These are phyloP conservation scores for Melinopterus prodromus DNA, from an alignment of 2,888 invertebrate species.

Conservation along the genomic window DNA sequence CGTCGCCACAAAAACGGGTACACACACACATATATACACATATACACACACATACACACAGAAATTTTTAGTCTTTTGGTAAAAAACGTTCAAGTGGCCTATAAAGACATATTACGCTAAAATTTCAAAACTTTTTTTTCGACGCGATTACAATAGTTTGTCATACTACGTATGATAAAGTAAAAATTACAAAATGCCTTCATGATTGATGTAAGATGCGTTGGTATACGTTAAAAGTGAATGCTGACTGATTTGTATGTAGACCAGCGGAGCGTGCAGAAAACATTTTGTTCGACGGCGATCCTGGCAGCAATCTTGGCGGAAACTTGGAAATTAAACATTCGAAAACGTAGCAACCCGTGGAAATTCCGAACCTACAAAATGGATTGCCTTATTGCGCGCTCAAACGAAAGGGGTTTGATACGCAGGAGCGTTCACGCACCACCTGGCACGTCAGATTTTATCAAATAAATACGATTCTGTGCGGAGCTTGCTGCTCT, in stretches of 20 bases:
- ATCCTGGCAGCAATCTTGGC: not conserved
- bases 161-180: too few relatives aligned
- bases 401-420: slow-evolving; percentile 48
- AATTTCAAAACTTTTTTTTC: too few relatives aligned
- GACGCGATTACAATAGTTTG: too few relatives aligned
- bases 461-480: slow-evolving; percentile 44
- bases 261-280: not conserved
- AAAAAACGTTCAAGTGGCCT: too few relatives aligned
- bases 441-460: slow-evolving; percentile 46
- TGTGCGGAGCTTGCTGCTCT: slow-evolving; percentile 33
- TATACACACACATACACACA: too few relatives aligned
- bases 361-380: slow-evolving; percentile 11
- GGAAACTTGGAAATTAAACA: slow-evolving; percentile 4
- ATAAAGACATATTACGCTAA: too few relatives aligned
- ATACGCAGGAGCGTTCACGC: slow-evolving; percentile 49
- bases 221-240: not conserved
- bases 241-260: not conserved
- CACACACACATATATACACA: too few relatives aligned
- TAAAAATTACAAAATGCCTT: too few relatives aligned
- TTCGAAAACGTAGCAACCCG: slow-evolving; percentile 4
- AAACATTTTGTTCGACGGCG: not conserved
- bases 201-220: too few relatives aligned
- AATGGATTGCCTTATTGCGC: slow-evolving; percentile 47
- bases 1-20: too few relatives aligned
- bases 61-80: too few relatives aligned